Evolutionary conservation across 2,797 vertebrate species (phyloP).

Genomic region (Lepilemur ruficaudatus): DNA sequence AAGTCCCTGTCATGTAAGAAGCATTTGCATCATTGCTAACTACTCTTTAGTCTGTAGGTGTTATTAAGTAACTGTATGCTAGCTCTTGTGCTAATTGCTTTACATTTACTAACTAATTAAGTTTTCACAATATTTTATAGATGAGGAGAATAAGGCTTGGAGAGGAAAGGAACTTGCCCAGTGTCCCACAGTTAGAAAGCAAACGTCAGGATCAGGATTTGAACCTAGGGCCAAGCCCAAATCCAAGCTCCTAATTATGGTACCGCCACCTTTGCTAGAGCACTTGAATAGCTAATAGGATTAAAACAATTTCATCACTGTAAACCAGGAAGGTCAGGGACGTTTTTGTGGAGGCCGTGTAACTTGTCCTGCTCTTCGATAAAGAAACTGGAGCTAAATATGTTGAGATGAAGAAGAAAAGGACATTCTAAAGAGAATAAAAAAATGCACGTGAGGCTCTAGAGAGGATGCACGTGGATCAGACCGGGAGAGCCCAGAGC

Average conservation of each 20-base stretch:
- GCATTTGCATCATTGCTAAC: neutral
- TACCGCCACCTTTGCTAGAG: neutral
- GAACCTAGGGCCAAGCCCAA: neutral
- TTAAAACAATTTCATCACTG: neutral
- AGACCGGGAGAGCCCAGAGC: no score
- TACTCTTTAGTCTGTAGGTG: neutral
- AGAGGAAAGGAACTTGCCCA: constrained; percentile 11
- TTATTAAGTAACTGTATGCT: neutral
- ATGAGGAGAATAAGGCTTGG: neutral
- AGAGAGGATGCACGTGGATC: neutral
- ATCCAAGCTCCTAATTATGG: neutral
- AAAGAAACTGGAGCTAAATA: neutral
- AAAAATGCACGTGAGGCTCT: neutral
- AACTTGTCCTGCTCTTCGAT: neutral
- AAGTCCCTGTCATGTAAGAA: neutral
- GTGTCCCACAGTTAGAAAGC: constrained; percentile 6
- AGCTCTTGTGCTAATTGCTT: neutral
- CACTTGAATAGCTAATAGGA: neutral
- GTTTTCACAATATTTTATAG: neutral
- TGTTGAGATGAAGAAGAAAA: neutral
- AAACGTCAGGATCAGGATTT: constrained; percentile 22
- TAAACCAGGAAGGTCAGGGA: constrained; percentile 19
- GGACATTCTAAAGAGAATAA: neutral
- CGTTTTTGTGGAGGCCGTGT: neutral
- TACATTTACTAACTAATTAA: neutral